Conservation (phyloP, 2,113 vertebrate species). For the Oceanites oceanicus region DNA sequence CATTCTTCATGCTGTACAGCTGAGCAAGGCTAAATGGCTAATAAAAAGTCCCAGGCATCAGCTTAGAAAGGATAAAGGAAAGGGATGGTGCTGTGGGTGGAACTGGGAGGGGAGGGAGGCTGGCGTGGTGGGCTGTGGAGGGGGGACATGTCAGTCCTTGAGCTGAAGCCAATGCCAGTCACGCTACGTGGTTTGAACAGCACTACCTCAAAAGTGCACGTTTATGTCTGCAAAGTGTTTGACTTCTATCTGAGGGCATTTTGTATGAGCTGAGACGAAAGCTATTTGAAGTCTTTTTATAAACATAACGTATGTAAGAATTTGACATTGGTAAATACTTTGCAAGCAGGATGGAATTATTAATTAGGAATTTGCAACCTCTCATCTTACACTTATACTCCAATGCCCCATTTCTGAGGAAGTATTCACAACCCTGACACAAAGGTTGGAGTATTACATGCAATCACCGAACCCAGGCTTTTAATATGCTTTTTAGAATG, state of each 20-base stretch:
- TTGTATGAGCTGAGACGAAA: neutral
- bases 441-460: neutral
- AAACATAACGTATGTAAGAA: neutral
- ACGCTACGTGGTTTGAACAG: neutral
- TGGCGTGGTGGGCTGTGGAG: neutral
- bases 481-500: neutral
- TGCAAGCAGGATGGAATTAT: neutral
- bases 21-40: neutral
- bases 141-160: rapidly evolving
- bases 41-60: neutral
- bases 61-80: neutral
- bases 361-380: neutral
- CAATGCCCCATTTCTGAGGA: neutral
- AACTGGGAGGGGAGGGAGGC: neutral
- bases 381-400: neutral
- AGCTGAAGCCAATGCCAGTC: neutral
- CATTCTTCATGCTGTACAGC: neutral
- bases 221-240: neutral
- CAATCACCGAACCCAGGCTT: neutral
- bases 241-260: neutral
- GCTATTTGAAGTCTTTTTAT: neutral
- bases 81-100: neutral
- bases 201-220: neutral
- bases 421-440: neutral
- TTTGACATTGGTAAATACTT: neutral